Evolutionary conservation across 1,140 invertebrate species (phyloP), one percentile per base, ranked within the genome.

Genomic region (Lethrus apterus): DNA sequence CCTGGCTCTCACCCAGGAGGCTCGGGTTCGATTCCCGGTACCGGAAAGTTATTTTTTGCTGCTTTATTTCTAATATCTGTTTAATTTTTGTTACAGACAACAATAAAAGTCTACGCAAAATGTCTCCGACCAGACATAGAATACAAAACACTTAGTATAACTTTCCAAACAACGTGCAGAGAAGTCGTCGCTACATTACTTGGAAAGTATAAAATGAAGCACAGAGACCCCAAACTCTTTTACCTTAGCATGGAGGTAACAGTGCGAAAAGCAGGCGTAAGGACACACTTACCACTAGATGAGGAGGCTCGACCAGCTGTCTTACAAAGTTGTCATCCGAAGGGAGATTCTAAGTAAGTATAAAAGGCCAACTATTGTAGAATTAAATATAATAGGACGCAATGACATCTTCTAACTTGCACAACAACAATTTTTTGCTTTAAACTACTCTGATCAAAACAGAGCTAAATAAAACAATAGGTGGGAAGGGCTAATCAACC

Each of bases 221-320:
- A 93, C 64, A 76, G 89, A 17, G 91, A 93, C 68, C 88, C 89
- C 0, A 81, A 89, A 56, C 75, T 94, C n/a, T 94, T 92, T 70
- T 93, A 89, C 67, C 74, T 94, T 10, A 90, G 87, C 49, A 93
- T 93, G 89, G 91, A 94, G 70, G 88, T 93, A 19, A 83, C 85
- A 1, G 84, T 93, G 11, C 72, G 82, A 15, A 76, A 83, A 43
- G 81, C 84, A 1, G 89, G 89, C 1, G 78, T 89, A 1, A 71
- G 85, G 46, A 90, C 87, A 1, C 75, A 89, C 31, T 72, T 94
- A 26, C 82, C 86, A 19, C 68, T 95, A 45, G 89, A 93, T 62
- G 89, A 93, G 51, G 86, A 90, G 57, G 83, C 89, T 0, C 73
- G 86, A 41, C 91, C 90, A 0, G 89, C 89, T 0, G 87, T 88